Evolutionary conservation across 2,888 invertebrate genomes (phyloP), one percentile per base, ranked within the genome.

Genomic region (Sinodicranocentrus sp.): DNA sequence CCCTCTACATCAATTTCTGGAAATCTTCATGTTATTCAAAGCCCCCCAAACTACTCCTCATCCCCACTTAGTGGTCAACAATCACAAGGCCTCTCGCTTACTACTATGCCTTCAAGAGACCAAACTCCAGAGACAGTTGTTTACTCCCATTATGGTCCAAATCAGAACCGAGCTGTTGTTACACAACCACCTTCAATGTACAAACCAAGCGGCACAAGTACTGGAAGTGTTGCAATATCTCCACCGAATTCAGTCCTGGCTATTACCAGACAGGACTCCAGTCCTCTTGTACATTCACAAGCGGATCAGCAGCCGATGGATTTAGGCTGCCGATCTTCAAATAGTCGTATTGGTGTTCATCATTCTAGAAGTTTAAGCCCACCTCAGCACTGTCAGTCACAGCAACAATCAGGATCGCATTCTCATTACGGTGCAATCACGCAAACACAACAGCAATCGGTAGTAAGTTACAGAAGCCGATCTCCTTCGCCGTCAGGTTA

Each of bases 351-450:
- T 52, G 76, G 75, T 77, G 79, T 68, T 75, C 78, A 73, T 23
- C 91, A 63, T 90, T 91, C 39, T 91, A 90, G 85, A 88, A 89
- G 86, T 84, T 89, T 79, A 87, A 90, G 85, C 88, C 87, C 89
- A 63, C 89, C 89, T 79, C 61, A 76, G 72, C 85, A 83, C 70
- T 54, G 39, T 77, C 76, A 90, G 75, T 83, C 75, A 67, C 84
- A 79, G 65, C 85, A 75, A 61, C 85, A 84, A 82, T 86, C 85
- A 75, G 85, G 75, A 80, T 75, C 87, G 70, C 84, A 48, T 76
- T 80, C 76, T 70, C 84, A 67, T 68, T 84, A 68, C 84, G 86
- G 72, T 84, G 79, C 83, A 77, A 84, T 85, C 75, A 77, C 33
- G 65, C 82, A 84, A 54, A 72, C 75, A 10, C 86, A 82, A 52